A percentile compares a stretch with the other conserved stretches of the same genome.
Conservation (phyloP, 2,113 vertebrate species). For the Psettodes erumei region DNA sequence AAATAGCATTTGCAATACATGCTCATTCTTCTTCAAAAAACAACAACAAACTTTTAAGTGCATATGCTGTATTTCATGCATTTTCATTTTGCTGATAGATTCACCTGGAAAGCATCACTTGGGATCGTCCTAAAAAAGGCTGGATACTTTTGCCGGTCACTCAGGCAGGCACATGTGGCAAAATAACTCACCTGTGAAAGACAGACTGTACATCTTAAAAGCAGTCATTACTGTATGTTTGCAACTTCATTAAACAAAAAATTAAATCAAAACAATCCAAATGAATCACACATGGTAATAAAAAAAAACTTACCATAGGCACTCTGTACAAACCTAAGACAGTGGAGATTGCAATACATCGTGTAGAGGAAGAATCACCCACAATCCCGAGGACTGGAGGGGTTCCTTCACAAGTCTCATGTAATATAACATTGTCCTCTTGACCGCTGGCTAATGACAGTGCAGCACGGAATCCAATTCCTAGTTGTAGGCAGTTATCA, state of each 20-base stretch:
- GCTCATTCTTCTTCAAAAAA: too few species aligned
- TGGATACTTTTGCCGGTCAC: slow-evolving; percentile 29
- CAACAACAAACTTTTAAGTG: neutral
- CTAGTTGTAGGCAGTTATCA: slow-evolving; percentile 70
- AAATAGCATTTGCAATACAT: neutral
- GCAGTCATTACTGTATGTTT: accelerated
- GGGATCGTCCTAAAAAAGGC: slow-evolving; percentile 50
- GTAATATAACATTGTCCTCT: slow-evolving; percentile 40
- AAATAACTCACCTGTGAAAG: slow-evolving; percentile 47
- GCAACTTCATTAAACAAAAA: neutral
- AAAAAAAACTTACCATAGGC: slow-evolving; percentile 68
- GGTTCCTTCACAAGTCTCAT: slow-evolving; percentile 51
- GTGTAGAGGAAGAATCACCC: slow-evolving; percentile 74
- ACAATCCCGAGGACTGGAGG: slow-evolving; percentile 76
- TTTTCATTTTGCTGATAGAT: neutral
- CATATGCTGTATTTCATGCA: neutral
- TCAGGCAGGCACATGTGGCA: slow-evolving; percentile 41
- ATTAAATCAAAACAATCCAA: neutral
- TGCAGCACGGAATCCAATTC: slow-evolving; percentile 71
- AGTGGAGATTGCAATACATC: slow-evolving; percentile 74
- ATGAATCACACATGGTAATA: neutral
- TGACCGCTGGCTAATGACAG: slow-evolving; percentile 66
- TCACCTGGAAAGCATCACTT: slow-evolving; percentile 53
- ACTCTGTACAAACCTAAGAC: slow-evolving; percentile 74
- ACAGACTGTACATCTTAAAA: neutral